Evolutionary conservation across 2,113 vertebrate genomes (phyloP).

Genomic region (Mobula hypostoma): DNA sequence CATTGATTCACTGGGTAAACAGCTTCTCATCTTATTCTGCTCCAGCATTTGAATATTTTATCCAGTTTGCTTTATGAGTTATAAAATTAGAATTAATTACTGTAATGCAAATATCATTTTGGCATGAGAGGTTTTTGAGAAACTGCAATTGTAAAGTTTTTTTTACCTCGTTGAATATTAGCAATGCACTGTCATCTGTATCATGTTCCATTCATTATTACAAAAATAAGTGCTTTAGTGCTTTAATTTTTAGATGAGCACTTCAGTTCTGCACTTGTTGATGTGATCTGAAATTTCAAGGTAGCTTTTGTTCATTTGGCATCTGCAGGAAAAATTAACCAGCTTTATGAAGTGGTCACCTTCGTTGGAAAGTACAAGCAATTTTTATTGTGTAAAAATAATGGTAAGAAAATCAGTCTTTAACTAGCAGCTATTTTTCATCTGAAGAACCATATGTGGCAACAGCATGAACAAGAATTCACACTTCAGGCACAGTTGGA

Average conservation of each 20-base stretch:
- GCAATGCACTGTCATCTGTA: not conserved
- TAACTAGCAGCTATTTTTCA: conserved; percentile 1
- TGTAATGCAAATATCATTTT: not conserved
- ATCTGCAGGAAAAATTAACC: not conserved
- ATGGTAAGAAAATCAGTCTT: not conserved
- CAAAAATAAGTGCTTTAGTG: not conserved
- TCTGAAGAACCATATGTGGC: not conserved
- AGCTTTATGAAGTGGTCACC: not conserved
- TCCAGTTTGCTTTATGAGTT: not conserved
- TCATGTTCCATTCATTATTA: not conserved
- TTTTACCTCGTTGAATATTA: too few relatives aligned
- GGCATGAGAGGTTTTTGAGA: not conserved
- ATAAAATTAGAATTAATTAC: conserved; percentile 1
- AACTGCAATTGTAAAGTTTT: not conserved
- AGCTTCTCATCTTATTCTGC: not conserved
- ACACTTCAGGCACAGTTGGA: not conserved
- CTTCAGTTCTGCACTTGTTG: not conserved
- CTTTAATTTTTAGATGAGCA: not conserved
- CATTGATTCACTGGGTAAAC: not conserved
- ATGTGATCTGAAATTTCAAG: not conserved
- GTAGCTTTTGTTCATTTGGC: not conserved
- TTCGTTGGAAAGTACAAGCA: not conserved
- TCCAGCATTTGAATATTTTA: not conserved
- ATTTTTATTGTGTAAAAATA: not conserved
- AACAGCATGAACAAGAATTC: not conserved